These are phyloP conservation scores for Phyllotis vaccarum DNA, from an alignment of 2,797 vertebrate species.

Conservation along the genomic window DNA sequence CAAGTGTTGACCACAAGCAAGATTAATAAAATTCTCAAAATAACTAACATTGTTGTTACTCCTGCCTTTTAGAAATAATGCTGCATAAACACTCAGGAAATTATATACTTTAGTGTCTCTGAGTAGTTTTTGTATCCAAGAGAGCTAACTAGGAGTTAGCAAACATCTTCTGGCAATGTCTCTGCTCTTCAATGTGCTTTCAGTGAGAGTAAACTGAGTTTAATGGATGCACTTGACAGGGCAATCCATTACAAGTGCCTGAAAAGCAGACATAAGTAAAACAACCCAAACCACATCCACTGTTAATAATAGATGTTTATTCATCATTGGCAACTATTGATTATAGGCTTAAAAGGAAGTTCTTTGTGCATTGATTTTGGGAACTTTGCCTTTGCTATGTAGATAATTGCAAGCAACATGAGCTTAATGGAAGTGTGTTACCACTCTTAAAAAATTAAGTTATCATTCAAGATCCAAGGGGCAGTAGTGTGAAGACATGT, in stretches of 20 bases:
- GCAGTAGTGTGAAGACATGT: background rate
- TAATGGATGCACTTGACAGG: constrained; percentile 81
- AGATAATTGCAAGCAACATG: constrained; percentile 73
- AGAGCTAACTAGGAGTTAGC: background rate
- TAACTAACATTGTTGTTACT: background rate
- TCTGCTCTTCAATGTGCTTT: constrained; percentile 67
- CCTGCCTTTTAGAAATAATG: background rate
- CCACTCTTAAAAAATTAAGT: constrained; percentile 83
- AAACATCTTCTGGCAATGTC: constrained; percentile 64
- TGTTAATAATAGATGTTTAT: constrained; percentile 88
- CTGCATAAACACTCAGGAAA: background rate
- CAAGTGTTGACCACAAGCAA: background rate
- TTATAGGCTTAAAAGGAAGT: constrained; percentile 86
- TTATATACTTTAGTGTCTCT: background rate
- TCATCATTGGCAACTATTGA: constrained; percentile 86
- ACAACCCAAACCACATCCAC: constrained; percentile 83
- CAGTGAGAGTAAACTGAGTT: constrained; percentile 62
- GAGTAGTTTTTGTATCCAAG: background rate
- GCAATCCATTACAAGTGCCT: constrained; percentile 78
- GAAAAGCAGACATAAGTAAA: constrained; percentile 87
- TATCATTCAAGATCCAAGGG: constrained; percentile 70
- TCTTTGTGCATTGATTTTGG: constrained; percentile 82
- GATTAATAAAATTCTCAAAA: background rate
- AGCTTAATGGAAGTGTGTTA: constrained; percentile 76
- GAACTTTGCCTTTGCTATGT: constrained; percentile 71